These are phyloP conservation scores for Xiphias gladius DNA, from an alignment of 2,113 vertebrate species.

Conservation along the genomic window DNA sequence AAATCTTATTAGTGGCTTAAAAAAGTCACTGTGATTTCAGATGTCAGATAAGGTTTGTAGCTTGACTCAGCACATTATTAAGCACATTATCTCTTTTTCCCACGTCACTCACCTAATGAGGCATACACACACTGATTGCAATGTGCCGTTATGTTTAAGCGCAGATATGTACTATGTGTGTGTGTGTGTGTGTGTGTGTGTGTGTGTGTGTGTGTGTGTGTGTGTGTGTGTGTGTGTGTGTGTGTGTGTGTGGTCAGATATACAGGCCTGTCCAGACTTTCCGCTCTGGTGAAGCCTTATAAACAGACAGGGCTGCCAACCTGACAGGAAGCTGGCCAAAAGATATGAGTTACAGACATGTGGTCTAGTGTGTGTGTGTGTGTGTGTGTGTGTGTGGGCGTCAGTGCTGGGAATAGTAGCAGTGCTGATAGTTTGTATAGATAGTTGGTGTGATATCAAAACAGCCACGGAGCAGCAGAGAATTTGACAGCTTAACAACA, in stretches of 20 bases:
- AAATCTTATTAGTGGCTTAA: constrained; percentile 35
- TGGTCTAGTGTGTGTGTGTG: constrained; percentile 32
- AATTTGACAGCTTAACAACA: constrained; percentile 10
- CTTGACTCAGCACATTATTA: too few species aligned
- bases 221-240: constrained; percentile 1
- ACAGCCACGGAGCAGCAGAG: constrained; percentile 25
- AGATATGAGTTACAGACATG: constrained; percentile 70
- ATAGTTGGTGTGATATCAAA: constrained; percentile 44
- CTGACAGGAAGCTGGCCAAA: constrained; percentile 57
- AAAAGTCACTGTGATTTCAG: constrained; percentile 6
- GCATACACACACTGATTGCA: constrained; percentile 8
- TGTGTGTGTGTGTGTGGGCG: constrained; percentile 16
- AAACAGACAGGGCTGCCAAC: constrained; percentile 64
- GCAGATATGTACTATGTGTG: constrained; percentile 8
- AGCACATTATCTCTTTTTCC: not conserved
- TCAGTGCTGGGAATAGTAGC: constrained; percentile 53
- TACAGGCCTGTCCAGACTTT: constrained; percentile 38
- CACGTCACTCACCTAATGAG: constrained; percentile 57
- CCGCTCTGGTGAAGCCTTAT: constrained; percentile 56
- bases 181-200: constrained; percentile 8
- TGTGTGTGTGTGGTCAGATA: constrained; percentile 20
- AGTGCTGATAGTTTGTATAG: not conserved
- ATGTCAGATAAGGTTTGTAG: constrained; percentile 1
- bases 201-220: constrained; percentile 1
- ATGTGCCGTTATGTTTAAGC: constrained; percentile 11